Evolutionary conservation across 2,888 invertebrate genomes (phyloP).

Genomic region (Adelognathus sp.): DNA sequence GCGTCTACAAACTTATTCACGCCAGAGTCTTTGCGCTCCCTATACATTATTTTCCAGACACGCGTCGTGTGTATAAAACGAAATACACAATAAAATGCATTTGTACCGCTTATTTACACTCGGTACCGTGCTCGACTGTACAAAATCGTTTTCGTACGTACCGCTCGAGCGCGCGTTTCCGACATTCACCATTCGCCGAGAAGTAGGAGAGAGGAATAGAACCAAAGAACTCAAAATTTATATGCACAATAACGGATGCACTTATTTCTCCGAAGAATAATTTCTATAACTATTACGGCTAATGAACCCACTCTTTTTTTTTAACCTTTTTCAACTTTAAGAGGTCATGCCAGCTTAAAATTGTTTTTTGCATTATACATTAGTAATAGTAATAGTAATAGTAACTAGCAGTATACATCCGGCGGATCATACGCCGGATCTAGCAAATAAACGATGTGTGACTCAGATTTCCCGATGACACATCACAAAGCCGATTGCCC

Average conservation of each 20-base stretch:
- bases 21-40: too few relatives aligned
- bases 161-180: conserved; percentile 1
- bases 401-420: too few relatives aligned
- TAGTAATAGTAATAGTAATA: too few relatives aligned
- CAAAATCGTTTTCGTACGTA: background rate
- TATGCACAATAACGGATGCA: conserved; percentile 13
- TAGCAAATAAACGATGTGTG: too few relatives aligned
- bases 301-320: background rate
- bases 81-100: too few relatives aligned
- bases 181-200: conserved; percentile 24
- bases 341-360: too few relatives aligned
- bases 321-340: background rate
- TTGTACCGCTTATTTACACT: conserved; percentile 45
- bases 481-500: too few relatives aligned
- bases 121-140: conserved; percentile 24
- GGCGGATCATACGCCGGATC: too few relatives aligned
- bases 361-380: background rate
- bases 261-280: background rate
- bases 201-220: background rate
- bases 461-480: too few relatives aligned
- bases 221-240: conserved; percentile 18
- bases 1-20: too few relatives aligned
- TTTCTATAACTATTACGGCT: background rate
- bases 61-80: too few relatives aligned
- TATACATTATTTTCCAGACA: too few relatives aligned